Percentiles rank a stretch among this genome's conserved stretches.
These are phyloP conservation scores for Idaea dimidiata DNA, from an alignment of 2,888 invertebrate genomes.

Conservation along the genomic window DNA sequence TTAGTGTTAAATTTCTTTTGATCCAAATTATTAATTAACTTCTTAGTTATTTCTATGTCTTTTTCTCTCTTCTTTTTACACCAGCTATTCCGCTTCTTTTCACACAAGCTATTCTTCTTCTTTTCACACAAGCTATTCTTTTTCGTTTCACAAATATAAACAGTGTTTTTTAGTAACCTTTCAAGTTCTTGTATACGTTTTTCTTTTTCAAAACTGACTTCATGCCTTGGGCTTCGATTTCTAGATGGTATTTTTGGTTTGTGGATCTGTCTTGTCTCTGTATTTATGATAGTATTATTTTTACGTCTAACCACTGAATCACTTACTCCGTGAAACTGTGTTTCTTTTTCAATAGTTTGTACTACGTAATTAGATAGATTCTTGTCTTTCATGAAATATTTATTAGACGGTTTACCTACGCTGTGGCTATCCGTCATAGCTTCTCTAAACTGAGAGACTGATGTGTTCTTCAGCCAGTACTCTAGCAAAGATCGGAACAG, in stretches of 20 bases:
- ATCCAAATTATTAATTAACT: slow-evolving; percentile 52
- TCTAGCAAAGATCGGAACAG: slow-evolving; percentile 60
- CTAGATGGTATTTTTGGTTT: slow-evolving; percentile 13
- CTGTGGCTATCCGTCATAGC: slow-evolving; percentile 43
- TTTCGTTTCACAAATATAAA: slow-evolving; percentile 56
- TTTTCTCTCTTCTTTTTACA: slow-evolving; percentile 44
- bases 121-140: slow-evolving; percentile 42
- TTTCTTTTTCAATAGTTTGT: slow-evolving; percentile 43
- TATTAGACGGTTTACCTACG: slow-evolving; percentile 47
- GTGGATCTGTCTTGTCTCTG: slow-evolving; percentile 11
- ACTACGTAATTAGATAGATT: slow-evolving; percentile 47
- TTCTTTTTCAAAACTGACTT: slow-evolving; percentile 55
- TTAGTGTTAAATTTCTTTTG: slow-evolving; percentile 29
- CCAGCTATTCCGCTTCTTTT: slow-evolving; percentile 28
- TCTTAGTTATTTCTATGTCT: slow-evolving; percentile 61
- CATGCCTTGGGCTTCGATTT: slow-evolving; percentile 30
- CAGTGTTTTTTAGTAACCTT: slow-evolving; percentile 59
- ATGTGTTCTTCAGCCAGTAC: slow-evolving; percentile 60
- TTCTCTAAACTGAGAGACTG: slow-evolving; percentile 36
- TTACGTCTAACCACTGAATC: slow-evolving; percentile 27
- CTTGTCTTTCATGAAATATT: slow-evolving; percentile 51
- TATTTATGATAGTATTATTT: slow-evolving; percentile 11
- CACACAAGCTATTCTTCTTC: slow-evolving; percentile 32
- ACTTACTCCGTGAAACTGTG: slow-evolving; percentile 47
- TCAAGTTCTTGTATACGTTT: slow-evolving; percentile 61